Evolutionary conservation across 1,140 invertebrate species (phyloP).

Genomic region (Brachionus rubens): DNA sequence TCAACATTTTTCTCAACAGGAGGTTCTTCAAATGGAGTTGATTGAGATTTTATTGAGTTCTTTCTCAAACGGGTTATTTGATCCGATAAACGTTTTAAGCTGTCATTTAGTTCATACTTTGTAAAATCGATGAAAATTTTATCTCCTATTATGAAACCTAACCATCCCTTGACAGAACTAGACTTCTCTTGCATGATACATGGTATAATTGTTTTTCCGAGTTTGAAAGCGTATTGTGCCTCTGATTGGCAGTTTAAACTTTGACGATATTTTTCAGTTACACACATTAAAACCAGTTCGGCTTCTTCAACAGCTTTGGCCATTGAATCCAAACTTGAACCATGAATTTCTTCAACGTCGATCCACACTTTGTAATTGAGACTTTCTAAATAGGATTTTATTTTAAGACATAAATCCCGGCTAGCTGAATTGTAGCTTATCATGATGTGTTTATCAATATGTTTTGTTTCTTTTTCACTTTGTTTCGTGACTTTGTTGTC

Average conservation of each 20-base stretch:
- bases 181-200: constrained; percentile 53
- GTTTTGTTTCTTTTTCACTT: background rate
- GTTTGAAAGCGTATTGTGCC: constrained; percentile 55
- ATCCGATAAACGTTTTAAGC: too few relatives aligned
- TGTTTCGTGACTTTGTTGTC: background rate
- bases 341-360: constrained; percentile 49
- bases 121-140: constrained; percentile 53
- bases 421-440: constrained; percentile 26
- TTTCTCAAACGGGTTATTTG: too few relatives aligned
- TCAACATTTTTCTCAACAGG: too few relatives aligned
- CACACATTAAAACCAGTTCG: constrained; percentile 53
- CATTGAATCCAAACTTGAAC: constrained; percentile 57
- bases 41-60: too few relatives aligned
- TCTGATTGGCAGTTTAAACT: constrained; percentile 47
- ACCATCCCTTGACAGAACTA: constrained; percentile 53
- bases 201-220: constrained; percentile 53
- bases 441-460: constrained; percentile 8
- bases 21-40: too few relatives aligned
- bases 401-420: background rate
- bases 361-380: constrained; percentile 48
- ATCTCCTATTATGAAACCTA: constrained; percentile 53
- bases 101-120: background rate
- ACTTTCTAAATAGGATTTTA: background rate
- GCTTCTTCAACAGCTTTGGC: constrained; percentile 58
- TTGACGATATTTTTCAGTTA: constrained; percentile 22